Base-by-base conservation (phyloP, 2,797 vertebrate genomes). In the Danio aesculapii region DNA sequence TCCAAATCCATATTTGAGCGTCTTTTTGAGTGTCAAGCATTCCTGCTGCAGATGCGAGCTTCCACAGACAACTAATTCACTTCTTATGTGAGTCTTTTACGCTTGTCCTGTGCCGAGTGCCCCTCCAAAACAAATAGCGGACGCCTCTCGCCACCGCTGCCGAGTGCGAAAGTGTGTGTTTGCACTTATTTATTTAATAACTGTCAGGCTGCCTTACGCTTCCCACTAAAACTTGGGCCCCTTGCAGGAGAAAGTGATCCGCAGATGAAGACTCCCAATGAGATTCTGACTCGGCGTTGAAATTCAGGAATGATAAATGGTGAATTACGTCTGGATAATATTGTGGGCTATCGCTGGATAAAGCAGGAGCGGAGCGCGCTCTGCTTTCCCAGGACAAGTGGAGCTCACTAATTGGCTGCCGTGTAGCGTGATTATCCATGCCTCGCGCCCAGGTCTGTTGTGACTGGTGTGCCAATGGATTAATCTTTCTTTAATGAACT, bases 401-500 rank as follows among this genome's bases (percentile, higher is more conserved):
- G 90, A 87, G 84, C 90, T 88, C 87, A 83, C 89, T 94, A 93
- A 94, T 93, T 94, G 92, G 89, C 92, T 91, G 84, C 86, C 84
- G 86, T 87, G 90, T 91, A 90, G 89, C 88, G 84, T 90, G 90
- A 93, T 92, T 93, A 92, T 91, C 87, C 88, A 85, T 73, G 87
- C 88, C 89, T 87, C 88, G 86, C 87, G 83, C 86, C 83, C 82
- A 89, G 89, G 89, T 86, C 86, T 92, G 91, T 92, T 93, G 89
- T 92, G 92, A 92, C 87, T 89, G 83, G 81, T 81, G 90, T 90
- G 91, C 88, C 90, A 89, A 88, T 77, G 50, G 87, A 89, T 91
- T 95, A 93, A 93, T 93, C 92, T 94, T 90, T 88, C 87, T 93
- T 95, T 94, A 95, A 95, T 94, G 93, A 93, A 90, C 87, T 87